Conservation (phyloP, 2,797 vertebrate species). For the Xenopus petersii region DNA sequence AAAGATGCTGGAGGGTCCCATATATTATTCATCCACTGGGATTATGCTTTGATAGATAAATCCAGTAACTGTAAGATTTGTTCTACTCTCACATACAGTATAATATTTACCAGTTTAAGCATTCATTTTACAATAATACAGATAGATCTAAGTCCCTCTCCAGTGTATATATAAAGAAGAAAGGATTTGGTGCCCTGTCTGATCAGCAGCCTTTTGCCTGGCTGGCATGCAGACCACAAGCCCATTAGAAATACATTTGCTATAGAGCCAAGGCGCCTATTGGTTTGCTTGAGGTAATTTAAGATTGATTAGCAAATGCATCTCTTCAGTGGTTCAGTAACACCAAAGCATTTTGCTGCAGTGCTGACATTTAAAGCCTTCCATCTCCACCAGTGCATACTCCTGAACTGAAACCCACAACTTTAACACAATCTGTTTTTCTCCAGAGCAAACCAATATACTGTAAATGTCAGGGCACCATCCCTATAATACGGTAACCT, state of each 20-base stretch:
- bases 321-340: conserved; percentile 7
- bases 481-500: background rate
- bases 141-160: background rate
- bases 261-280: conserved; percentile 35
- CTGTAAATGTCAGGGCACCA: background rate
- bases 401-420: background rate
- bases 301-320: conserved; percentile 34
- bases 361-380: background rate
- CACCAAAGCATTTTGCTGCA: conserved; percentile 18
- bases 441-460: too few relatives aligned
- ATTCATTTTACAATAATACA: background rate
- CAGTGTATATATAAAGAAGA: background rate
- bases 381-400: background rate
- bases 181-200: background rate
- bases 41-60: too few relatives aligned
- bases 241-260: conserved; percentile 46
- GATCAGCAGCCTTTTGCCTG: conserved; percentile 2
- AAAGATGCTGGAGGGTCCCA: too few relatives aligned
- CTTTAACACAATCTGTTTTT: too few relatives aligned
- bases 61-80: too few relatives aligned
- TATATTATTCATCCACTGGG: too few relatives aligned
- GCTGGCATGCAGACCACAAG: conserved; percentile 31
- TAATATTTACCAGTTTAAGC: background rate
- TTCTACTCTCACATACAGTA: too few relatives aligned
- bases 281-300: conserved; percentile 44